Base-by-base conservation (phyloP, 2,888 invertebrate genomes). In the Penaeus monodon region DNA sequence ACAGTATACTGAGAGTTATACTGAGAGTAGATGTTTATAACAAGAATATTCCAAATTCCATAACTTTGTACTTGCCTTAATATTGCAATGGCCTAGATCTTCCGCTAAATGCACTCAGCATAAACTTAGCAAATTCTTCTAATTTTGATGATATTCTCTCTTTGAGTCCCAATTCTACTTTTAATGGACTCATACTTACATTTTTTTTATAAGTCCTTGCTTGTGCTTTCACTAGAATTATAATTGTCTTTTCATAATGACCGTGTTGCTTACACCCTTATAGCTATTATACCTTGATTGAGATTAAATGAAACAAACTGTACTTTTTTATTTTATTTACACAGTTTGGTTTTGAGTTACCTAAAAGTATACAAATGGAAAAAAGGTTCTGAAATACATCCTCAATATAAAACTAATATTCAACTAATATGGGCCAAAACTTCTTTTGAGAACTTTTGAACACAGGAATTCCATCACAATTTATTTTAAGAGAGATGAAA, bases 361-460 rank as follows among this genome's bases (percentile, higher is more conserved):
- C 79, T 29, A 79, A 79, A 64, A 17, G 65, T 64, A 79, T 79
- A 24, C 79, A 64, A 27, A 79, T n/a, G 14, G 64, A 65, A 64
- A n/a, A 79, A 24, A 29, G 79, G 79, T 20, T 64, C 24, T 79
- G 79, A 79, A 24, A 63, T 7, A 64, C 64, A 64, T 64, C 20
- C n/a, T 79, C 79, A n/a, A 14, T 64, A 24, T 33, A 65, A 79
- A n/a, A n/a, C n/a, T n/a, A n/a, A n/a, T n/a, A n/a, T n/a, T n/a
- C n/a, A n/a, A 79, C 64, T 79, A 65, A 64, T 22, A 79, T 64
- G 4, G 57, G 79, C 79, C 79, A 79, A 57, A 79, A 79, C 33
- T 79, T 64, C 29, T 79, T 79, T 79, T 33, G 27, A n/a, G 79
- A 64, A 64, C 79, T 64, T 64, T 79, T 79, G 17, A 65, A 79